Base-by-base conservation (phyloP, 1,140 invertebrate species). In the Uloborus diversus region DNA sequence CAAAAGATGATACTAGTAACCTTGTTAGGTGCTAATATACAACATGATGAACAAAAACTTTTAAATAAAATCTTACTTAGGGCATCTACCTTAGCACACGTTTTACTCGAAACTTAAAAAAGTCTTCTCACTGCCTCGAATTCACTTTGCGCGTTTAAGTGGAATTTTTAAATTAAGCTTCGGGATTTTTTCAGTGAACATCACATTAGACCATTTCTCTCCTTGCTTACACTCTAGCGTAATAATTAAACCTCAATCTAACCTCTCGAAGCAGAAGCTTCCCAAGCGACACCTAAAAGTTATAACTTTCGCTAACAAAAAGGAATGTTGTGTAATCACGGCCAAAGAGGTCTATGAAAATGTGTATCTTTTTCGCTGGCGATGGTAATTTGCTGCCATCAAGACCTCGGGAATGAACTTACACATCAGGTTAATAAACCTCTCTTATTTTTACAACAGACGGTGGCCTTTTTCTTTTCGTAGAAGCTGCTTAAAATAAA, bases 401-500 rank as follows among this genome's bases (percentile, higher is more conserved):
- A n/a, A n/a, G n/a, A n/a, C n/a, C n/a, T n/a, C n/a, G n/a, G n/a
- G n/a, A n/a, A n/a, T n/a, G n/a, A n/a, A n/a, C n/a, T n/a, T n/a
- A n/a, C n/a, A 13, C 23, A 7, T 25, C 23, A 14, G 71, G 71
- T 51, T 64, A 51, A 75, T 75, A 30, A 75, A 33, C 71, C n/a
- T 4, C n/a, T 9, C 17, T 42, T 42, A 42, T 42, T 64, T 53
- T 61, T 73, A 14, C n/a, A 47, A 27, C 49, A 25, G 23, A 42
- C 62, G 59, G 42, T 61, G 23, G 35, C 35, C 42, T 14, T 59
- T 25, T 30, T 64, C 30, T 20, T 28, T 32, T 35, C 59, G 59
- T 71, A 71, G 59, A 32, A 33, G 71, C 33, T 25, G 53, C 71
- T 75, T 75, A 75, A 75, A 64, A 75, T 51, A 33, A 75, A 75